A percentile compares a stretch with the other conserved stretches of the same genome.
Evolutionary conservation across 2,888 invertebrate genomes (phyloP).

Genomic region (Yponomeuta malinellus): DNA sequence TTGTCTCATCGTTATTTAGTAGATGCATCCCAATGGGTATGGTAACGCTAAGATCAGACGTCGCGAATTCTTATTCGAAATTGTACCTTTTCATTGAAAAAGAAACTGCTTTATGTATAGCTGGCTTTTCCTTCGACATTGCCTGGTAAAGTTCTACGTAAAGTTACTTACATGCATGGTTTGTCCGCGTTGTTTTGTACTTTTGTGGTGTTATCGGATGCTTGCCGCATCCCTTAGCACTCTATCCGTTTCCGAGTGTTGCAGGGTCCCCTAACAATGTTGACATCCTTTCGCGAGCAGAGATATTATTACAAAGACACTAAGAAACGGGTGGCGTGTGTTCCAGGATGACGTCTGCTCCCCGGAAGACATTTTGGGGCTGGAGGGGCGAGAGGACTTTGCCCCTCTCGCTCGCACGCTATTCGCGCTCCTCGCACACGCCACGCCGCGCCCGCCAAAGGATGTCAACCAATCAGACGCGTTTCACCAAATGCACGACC

Average conservation of each 20-base stretch:
- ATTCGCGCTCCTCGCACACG: slow-evolving; percentile 55
- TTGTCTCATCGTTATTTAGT: neutral
- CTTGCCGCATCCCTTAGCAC: slow-evolving; percentile 13
- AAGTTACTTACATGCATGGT: neutral
- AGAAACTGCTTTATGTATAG: no score
- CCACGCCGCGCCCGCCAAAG: slow-evolving; percentile 65
- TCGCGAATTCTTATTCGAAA: no score
- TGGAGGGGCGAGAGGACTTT: slow-evolving; percentile 36
- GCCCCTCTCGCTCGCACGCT: slow-evolving; percentile 54
- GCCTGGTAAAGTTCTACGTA: no score
- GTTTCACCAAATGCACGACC: slow-evolving; percentile 30
- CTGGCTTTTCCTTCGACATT: no score
- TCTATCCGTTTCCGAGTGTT: slow-evolving; percentile 36
- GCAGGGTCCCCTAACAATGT: slow-evolving; percentile 44
- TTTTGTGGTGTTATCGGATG: slow-evolving; percentile 19
- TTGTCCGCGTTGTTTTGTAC: neutral
- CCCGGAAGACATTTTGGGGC: slow-evolving; percentile 76
- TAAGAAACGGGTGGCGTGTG: slow-evolving; percentile 75
- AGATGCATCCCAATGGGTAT: no score
- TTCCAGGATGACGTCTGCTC: slow-evolving; percentile 82
- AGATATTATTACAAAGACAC: slow-evolving; percentile 34
- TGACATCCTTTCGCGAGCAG: slow-evolving; percentile 54
- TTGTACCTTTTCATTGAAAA: no score
- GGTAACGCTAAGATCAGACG: no score
- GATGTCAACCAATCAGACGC: slow-evolving; percentile 54